Evolutionary conservation across 1,140 invertebrate species (phyloP).

Genomic region (Caenorhabditis brenneri): DNA sequence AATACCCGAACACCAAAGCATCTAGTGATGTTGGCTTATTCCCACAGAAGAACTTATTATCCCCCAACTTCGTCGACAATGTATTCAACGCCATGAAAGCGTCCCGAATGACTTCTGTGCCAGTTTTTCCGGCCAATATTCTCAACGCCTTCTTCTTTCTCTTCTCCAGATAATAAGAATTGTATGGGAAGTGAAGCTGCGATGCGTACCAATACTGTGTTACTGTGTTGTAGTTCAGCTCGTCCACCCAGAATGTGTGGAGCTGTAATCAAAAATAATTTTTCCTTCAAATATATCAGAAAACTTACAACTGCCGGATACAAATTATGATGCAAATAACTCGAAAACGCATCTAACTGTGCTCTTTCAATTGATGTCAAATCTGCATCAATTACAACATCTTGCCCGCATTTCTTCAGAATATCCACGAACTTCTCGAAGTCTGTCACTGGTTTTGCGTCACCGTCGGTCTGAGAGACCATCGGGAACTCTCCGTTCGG

Average conservation of each 20-base stretch:
- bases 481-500: conserved; percentile 49
- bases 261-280: no score
- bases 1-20: conserved; percentile 85
- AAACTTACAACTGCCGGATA: conserved; percentile 59
- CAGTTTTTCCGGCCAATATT: conserved; percentile 29
- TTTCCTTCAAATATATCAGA: no score
- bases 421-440: conserved; percentile 60
- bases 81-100: conserved; percentile 76
- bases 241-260: conserved; percentile 65
- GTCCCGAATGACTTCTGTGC: conserved; percentile 56
- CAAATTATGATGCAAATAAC: conserved; percentile 49
- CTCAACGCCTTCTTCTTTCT: conserved; percentile 51
- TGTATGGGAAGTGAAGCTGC: conserved; percentile 64
- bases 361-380: conserved; percentile 53
- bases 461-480: conserved; percentile 18
- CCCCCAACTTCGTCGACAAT: conserved; percentile 81
- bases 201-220: conserved; percentile 63
- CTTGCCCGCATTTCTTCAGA: conserved; percentile 52
- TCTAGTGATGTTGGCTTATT: conserved; percentile 81
- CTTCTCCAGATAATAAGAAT: conserved; percentile 66
- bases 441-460: conserved; percentile 55
- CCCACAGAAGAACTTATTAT: conserved; percentile 85
- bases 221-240: conserved; percentile 65
- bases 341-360: conserved; percentile 54
- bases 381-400: conserved; percentile 59